Evolutionary conservation across 2,797 vertebrate genomes (phyloP), one percentile per base, ranked within the genome.

Genomic region (Menidia menidia): DNA sequence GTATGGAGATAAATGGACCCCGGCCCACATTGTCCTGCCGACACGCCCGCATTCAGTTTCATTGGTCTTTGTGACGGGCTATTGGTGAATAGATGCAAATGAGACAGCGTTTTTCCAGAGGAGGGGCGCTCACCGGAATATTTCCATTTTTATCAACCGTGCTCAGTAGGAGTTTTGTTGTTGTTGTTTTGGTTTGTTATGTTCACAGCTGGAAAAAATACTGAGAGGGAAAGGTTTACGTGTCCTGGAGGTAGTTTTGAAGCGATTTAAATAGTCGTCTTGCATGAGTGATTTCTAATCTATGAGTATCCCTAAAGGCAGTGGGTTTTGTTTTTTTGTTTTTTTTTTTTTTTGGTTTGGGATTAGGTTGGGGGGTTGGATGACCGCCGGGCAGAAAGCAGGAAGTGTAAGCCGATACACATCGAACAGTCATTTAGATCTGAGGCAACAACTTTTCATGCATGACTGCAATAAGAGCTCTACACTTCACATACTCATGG

Each of bases 1-100:
- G 80, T 89, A 90, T 92, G 79, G 84, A 90, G 87, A 93, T 88
- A 90, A 92, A 93, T 91, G 80, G 88, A 90, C 80, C 90, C 77
- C 57, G 55, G 78, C 71, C 80, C 50, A 60, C 78, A 89, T 93
- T 92, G 89, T 93, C 79, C 83, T 67, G 52, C 73, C 54, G 77
- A 87, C 90, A 90, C 71, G 69, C 85, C 83, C 35, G 71, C 84
- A 83, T 90, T 90, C 77, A 85, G 50, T 86, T 82, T 82, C 87
- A 90, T 84, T 88, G 92, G 72, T 82, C 88, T 84, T 65, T 80
- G 85, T 89, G 91, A 86, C 80, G 85, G 73, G 64, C 79, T 70
- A 67, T 66, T 76, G 79, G 78, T 79, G 62, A 73, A 75, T 76
- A 71, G 66, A 93, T 89, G 88, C 78, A 91, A 90, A 92, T 84